These are phyloP conservation scores for Sinotaia quadrata DNA, from an alignment of 2,888 invertebrate genomes.

Conservation along the genomic window DNA sequence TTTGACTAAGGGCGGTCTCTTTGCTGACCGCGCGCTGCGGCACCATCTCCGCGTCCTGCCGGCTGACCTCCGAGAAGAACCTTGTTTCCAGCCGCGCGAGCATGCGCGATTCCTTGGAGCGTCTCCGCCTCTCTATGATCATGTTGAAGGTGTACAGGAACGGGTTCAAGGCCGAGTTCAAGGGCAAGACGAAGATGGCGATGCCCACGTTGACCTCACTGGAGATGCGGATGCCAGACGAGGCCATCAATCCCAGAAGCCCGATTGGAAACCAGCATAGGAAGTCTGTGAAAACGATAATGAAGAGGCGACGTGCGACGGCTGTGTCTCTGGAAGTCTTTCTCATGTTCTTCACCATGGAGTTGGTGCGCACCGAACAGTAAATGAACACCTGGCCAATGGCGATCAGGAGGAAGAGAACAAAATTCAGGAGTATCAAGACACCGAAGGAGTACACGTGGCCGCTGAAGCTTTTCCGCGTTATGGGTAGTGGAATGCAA, in stretches of 20 bases:
- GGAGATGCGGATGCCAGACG: background rate
- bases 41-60: background rate
- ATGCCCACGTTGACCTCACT: background rate
- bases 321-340: background rate
- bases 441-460: background rate
- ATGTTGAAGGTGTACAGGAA: background rate
- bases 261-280: slow-evolving; percentile 1
- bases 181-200: background rate
- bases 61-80: background rate
- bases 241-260: background rate
- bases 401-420: background rate
- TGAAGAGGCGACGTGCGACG: background rate
- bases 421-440: background rate
- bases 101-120: background rate
- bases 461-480: slow-evolving; percentile 37
- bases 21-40: background rate
- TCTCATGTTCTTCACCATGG: background rate
- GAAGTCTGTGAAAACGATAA: background rate
- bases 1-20: background rate
- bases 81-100: background rate
- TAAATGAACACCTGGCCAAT: background rate
- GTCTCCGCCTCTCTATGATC: background rate
- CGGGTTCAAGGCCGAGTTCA: slow-evolving; percentile 1
- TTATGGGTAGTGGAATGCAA: slow-evolving; percentile 68
- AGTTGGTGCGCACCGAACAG: background rate